These are phyloP conservation scores for Drosophila melanogaster DNA, from an alignment of 1,140 invertebrate species.

Conservation along the genomic window Release_6_plus_ISO1_MT NT_033777.3:20334001-20334500, in stretches of 20 bases:
- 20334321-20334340: conserved; percentile 53
- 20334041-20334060: conserved; percentile 73
- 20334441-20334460: conserved; percentile 77
- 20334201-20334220: conserved; percentile 39
- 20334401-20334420: conserved; percentile 43
- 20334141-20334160: neutral
- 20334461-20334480: neutral
- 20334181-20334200: conserved; percentile 27
- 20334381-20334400: conserved; percentile 28
- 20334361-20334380: conserved; percentile 55
- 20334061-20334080: conserved; percentile 73
- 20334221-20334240: conserved; percentile 78
- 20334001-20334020: conserved; percentile 29
- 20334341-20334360: conserved; percentile 37
- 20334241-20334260: conserved; percentile 63
- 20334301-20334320: conserved; percentile 38
- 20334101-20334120: conserved; percentile 71
- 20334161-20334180: conserved; percentile 36
- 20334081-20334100: conserved; percentile 61
- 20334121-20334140: conserved; percentile 60
- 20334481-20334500: neutral
- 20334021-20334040: conserved; percentile 27
- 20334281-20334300: conserved; percentile 44
- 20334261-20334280: neutral
- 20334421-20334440: conserved; percentile 52